Conservation (phyloP, 2,797 vertebrate species). For the Apodemus agrarius region DNA sequence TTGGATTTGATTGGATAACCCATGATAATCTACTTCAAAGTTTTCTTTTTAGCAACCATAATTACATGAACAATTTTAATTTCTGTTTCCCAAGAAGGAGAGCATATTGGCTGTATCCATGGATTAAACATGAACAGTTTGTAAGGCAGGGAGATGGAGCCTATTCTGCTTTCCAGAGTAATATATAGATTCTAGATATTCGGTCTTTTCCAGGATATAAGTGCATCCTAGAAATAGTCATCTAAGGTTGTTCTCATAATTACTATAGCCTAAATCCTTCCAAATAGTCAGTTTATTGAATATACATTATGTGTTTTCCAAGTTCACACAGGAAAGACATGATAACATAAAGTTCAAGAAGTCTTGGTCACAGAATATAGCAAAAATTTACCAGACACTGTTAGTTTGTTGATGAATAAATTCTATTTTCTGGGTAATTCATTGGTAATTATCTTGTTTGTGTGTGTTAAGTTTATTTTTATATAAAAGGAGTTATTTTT, state of each 20-base stretch:
- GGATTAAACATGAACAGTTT: background rate
- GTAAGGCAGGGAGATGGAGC: background rate
- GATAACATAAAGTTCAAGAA: background rate
- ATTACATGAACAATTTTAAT: background rate
- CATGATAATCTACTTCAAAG: background rate
- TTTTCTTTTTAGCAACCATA: background rate
- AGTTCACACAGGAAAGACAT: background rate
- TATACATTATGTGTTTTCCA: background rate
- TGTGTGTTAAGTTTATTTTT: background rate
- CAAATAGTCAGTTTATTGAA: background rate
- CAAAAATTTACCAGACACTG: constrained; percentile 26
- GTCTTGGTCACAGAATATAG: background rate
- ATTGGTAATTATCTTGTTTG: background rate
- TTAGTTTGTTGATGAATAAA: background rate
- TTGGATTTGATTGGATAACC: background rate
- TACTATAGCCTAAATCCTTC: background rate
- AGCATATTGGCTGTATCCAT: background rate
- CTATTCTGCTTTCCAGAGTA: background rate
- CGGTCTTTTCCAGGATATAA: background rate
- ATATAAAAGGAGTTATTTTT: background rate
- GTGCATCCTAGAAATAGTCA: background rate
- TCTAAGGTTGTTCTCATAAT: background rate
- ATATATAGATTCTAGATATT: background rate
- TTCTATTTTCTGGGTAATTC: background rate
- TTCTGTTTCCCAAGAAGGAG: background rate